Base-by-base conservation (phyloP, 2,797 vertebrate genomes). In the Helicolenus hilgendorfi region DNA sequence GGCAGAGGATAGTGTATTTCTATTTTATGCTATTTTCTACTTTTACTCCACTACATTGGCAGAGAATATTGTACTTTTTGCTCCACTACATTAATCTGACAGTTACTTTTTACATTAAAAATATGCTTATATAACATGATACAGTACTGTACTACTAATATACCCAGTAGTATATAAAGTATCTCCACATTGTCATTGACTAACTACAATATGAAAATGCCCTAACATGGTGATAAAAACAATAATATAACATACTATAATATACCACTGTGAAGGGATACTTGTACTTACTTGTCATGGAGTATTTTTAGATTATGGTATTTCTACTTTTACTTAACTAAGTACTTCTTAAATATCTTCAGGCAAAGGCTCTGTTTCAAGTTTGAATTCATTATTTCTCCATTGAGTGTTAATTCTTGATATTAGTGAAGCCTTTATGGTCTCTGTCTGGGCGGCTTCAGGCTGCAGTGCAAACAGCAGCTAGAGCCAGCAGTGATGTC, bases 401-500 rank as follows among this genome's bases (percentile, higher is more conserved):
- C 4, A 8, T 14, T 53, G 11, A 53, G 56, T 63, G 80, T 76
- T 83, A 41, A 87, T 82, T 69, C 63, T 26, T 77, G 63, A 79
- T 45, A 18, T 67, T 78, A 69, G 78, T 77, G 2, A 27, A 63
- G 45, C 14, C 75, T 80, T 69, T 78, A 72, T 79, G 8, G 63
- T 78, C 69, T 89, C 82, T 55, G 93, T 94, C 89, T 94, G 89
- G 82, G 64, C 70, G 31, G 56, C 81, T 69, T 85, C 84, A 24
- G 83, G 71, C 91, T 90, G 90, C 73, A 75, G 85, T 55, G 88
- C 94, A 96, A 96, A 97, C 95, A 94, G 81, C 59, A 53, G 63
- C 24, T 7, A 7, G 85, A 62, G 92, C 95, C 96, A 96, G 88
- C 45, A 7, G 76, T 96, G 93, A 96, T 92, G 94, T 96, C 95